Conservation (phyloP, 2,888 invertebrate species). For the Chrysina gloriosa region DNA sequence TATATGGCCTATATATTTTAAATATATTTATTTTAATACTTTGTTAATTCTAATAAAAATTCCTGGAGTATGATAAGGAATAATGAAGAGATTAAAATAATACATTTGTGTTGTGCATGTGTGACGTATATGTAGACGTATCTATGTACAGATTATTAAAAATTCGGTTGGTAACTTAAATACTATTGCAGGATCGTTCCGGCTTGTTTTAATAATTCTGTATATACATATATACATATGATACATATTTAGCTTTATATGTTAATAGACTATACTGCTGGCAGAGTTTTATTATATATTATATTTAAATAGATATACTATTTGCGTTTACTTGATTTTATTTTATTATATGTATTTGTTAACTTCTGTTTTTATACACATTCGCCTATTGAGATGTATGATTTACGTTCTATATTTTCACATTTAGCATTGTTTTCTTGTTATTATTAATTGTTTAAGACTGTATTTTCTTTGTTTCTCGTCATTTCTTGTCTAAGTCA, state of each 20-base stretch:
- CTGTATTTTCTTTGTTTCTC: constrained; percentile 48
- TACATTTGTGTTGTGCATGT: constrained; percentile 48
- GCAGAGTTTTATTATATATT: constrained; percentile 53
- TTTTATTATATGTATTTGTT: constrained; percentile 44
- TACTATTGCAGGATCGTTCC: not conserved
- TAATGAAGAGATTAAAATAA: constrained; percentile 29
- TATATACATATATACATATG: constrained; percentile 30
- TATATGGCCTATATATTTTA: constrained; percentile 34
- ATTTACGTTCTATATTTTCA: constrained; percentile 44
- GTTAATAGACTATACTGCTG: constrained; percentile 53
- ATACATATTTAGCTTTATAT: constrained; percentile 49
- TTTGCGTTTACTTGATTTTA: constrained; percentile 48
- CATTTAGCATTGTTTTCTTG: constrained; percentile 36
- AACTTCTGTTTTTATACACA: constrained; percentile 34
- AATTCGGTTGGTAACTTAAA: constrained; percentile 4
- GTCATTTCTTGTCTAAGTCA: constrained; percentile 41
- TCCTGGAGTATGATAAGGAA: constrained; percentile 6
- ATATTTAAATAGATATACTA: constrained; percentile 41
- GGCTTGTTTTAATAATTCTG: constrained; percentile 18
- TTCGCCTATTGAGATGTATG: constrained; percentile 19
- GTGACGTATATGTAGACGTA: constrained; percentile 42
- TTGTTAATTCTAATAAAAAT: constrained; percentile 21
- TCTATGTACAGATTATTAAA: constrained; percentile 24
- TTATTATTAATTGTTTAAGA: constrained; percentile 48
- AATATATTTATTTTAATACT: constrained; percentile 30